Conservation (phyloP, 30 jellyfish, hydroid and myxozoan species). For the Aurelia aurita complex sp. Pacific region DNA sequence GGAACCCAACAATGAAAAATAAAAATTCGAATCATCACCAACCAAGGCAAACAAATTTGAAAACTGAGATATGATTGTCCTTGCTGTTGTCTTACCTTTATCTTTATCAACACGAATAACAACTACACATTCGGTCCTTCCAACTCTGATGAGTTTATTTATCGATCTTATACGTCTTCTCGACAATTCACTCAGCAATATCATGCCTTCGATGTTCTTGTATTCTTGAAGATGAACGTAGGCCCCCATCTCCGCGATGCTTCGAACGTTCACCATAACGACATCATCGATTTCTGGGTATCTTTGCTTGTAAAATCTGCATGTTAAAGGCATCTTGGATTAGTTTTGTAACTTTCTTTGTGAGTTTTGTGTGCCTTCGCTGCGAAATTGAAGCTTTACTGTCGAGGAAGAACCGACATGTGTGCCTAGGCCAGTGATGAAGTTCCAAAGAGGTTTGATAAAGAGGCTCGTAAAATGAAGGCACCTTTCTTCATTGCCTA, state of each 20-base stretch:
- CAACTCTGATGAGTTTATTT: conserved; percentile 92
- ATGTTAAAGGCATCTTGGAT: conserved; percentile 81
- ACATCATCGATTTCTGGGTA: conserved; percentile 95
- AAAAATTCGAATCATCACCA: neutral
- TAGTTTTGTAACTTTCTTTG: no score
- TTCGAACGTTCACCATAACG: conserved; percentile 94
- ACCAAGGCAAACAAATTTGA: neutral
- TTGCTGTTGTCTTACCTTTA: conserved; percentile 56
- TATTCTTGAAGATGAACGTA: conserved; percentile 91
- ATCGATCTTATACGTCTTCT: conserved; percentile 97
- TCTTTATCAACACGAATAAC: conserved; percentile 96
- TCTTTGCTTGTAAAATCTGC: conserved; percentile 82
- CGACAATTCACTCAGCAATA: conserved; percentile 91
- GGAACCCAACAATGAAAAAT: neutral
- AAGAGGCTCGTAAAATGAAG: neutral
- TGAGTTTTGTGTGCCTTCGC: no score
- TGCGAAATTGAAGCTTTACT: no score
- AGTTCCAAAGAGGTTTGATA: neutral
- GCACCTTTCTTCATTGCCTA: no score
- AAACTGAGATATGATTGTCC: neutral
- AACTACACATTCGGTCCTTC: conserved; percentile 93
- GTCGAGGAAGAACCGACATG: no score
- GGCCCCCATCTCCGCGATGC: conserved; percentile 98
- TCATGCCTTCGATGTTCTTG: conserved; percentile 95
- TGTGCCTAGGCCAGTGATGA: no score